Conservation (phyloP, 2,113 vertebrate species). For the Hemichromis elongatus region DNA sequence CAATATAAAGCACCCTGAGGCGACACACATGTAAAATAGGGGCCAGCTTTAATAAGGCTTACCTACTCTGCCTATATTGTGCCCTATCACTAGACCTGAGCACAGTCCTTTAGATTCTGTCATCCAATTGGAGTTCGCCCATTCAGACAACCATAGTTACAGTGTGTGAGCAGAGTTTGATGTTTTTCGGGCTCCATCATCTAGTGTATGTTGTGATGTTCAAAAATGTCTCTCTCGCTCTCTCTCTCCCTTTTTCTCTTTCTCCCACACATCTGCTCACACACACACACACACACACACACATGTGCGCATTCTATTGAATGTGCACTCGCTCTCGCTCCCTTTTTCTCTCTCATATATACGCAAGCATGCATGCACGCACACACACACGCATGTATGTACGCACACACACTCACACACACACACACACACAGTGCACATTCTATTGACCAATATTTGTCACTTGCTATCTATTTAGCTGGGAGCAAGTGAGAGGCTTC, state of each 20-base stretch:
- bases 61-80: neutral
- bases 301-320: neutral
- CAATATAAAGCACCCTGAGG: too few species aligned
- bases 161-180: neutral
- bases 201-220: neutral
- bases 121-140: neutral
- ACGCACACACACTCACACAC: neutral
- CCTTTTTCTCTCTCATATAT: neutral
- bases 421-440: slow-evolving; percentile 29
- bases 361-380: neutral
- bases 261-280: neutral
- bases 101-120: neutral
- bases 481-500: slow-evolving; percentile 60
- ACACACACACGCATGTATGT: neutral
- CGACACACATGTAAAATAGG: too few species aligned
- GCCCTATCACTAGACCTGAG: neutral
- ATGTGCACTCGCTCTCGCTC: neutral
- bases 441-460: slow-evolving; percentile 73
- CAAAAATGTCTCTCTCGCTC: neutral
- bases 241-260: neutral
- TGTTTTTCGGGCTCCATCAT: neutral
- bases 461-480: slow-evolving; percentile 74
- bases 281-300: neutral
- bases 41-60: neutral
- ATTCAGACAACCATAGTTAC: neutral